These are phyloP conservation scores for Calidris pygmaea DNA, from an alignment of 2,113 vertebrate genomes.

Conservation along the genomic window DNA sequence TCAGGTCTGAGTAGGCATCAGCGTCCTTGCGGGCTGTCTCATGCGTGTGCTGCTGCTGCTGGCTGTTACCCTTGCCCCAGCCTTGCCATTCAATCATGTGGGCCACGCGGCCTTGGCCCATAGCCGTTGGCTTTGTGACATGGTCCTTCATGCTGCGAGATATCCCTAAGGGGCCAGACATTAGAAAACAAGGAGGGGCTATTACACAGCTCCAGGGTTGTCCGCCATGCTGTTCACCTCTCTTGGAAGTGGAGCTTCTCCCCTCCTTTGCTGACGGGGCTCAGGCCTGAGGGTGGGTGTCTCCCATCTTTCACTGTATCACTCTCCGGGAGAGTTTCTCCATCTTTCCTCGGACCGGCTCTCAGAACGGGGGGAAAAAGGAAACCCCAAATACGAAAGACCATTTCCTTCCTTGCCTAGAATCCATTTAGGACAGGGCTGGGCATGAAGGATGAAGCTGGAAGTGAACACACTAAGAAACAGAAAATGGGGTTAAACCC, in stretches of 20 bases:
- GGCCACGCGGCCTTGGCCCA: slow-evolving; percentile 94
- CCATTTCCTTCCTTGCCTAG: slow-evolving; percentile 32
- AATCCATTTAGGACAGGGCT: slow-evolving; percentile 17
- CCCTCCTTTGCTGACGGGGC: not conserved
- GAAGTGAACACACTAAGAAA: slow-evolving; percentile 28
- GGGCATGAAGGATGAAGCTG: not conserved
- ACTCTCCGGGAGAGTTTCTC: not conserved
- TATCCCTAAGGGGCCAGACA: slow-evolving; percentile 82
- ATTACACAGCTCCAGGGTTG: slow-evolving; percentile 10
- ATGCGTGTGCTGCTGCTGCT: slow-evolving; percentile 85
- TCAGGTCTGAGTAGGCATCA: slow-evolving; percentile 95
- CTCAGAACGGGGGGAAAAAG: not conserved
- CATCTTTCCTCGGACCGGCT: not conserved
- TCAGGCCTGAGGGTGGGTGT: not conserved
- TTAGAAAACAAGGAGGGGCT: slow-evolving; percentile 56
- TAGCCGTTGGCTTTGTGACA: slow-evolving; percentile 94
- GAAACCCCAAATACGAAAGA: not conserved
- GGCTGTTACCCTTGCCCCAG: slow-evolving; percentile 85
- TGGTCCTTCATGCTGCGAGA: slow-evolving; percentile 95
- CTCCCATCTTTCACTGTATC: not conserved
- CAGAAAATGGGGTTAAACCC: slow-evolving; percentile 2
- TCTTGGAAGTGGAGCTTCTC: not conserved
- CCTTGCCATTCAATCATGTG: slow-evolving; percentile 99
- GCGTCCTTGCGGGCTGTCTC: slow-evolving; percentile 88
- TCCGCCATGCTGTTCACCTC: not conserved